A percentile compares a stretch with the other conserved stretches of the same genome.
These are phyloP conservation scores for Jaculus jaculus DNA, from an alignment of 2,113 vertebrate genomes.

Conservation along the genomic window DNA sequence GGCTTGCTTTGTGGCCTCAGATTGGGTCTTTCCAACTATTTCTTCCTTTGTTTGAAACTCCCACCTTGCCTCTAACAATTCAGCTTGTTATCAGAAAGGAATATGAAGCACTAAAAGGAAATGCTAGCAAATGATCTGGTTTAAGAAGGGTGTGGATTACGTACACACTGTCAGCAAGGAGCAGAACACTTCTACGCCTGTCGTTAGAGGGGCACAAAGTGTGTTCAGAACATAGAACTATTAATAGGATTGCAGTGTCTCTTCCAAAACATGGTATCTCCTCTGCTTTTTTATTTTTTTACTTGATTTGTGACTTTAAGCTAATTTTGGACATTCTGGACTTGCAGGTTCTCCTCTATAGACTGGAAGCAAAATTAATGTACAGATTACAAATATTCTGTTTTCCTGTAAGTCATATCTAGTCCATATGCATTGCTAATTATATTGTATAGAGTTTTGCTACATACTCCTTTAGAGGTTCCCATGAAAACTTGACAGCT, in stretches of 20 bases:
- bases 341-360: background rate
- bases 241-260: background rate
- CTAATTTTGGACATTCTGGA: background rate
- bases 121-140: background rate
- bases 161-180: background rate
- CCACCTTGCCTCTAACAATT: slow-evolving; percentile 23
- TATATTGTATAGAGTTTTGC: background rate
- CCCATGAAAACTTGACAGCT: background rate
- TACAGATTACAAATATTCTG: background rate
- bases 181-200: background rate
- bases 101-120: background rate
- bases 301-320: slow-evolving; percentile 36
- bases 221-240: background rate
- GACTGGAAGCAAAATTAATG: background rate
- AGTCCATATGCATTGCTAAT: background rate
- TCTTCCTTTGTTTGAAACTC: slow-evolving; percentile 47
- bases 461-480: background rate
- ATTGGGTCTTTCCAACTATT: slow-evolving; percentile 4
- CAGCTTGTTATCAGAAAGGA: slow-evolving; percentile 41
- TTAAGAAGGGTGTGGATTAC: background rate
- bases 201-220: background rate
- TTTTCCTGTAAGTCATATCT: background rate
- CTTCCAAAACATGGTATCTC: background rate
- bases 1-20: background rate
- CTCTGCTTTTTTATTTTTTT: background rate